Evolutionary conservation across 2,888 invertebrate genomes (phyloP), one percentile per base, ranked within the genome.

Genomic region (Galerucella calmariensis): DNA sequence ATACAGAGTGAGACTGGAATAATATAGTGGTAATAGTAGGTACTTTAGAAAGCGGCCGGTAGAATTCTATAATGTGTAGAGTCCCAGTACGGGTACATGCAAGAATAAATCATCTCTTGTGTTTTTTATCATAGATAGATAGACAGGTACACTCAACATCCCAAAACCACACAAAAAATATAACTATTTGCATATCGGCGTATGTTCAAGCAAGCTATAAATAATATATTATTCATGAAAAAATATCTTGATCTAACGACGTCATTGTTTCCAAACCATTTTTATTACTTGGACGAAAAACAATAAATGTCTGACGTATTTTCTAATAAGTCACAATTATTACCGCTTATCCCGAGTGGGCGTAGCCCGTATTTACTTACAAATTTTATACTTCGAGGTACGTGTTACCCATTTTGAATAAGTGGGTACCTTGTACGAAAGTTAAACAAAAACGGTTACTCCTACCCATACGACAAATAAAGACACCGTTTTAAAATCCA

Each of bases 391-490:
- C 62, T 53, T 70, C 53, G 62, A 63, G 70, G 27, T 56, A 56
- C 56, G 56, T 46, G 44, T 63, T 35, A 56, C 65, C 66, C 58
- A 56, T 71, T 71, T 71, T 66, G 58, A 71, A 71, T 71, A 58
- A 20, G 56, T 56, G 16, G 41, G 58, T 66, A 71, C 70, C 65
- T 70, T 70, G 16, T 70, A 70, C 56, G 70, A 70, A 71, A 71
- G 71, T 46, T 71, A 66, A 71, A 71, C 61, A 66, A 27, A 58
- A 71, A 71, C 70, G 53, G 62, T 61, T 59, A 69, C 69, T 63
- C 41, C 41, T 53, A 69, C 24, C 69, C 46, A 61, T 70, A 0
- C 53, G n/a, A 63, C 27, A 16, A 27, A n/a, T 48, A 61, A 69
- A 69, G 8, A 20, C n/a, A 56, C n/a, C 2, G 10, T 10, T 56